Base-by-base conservation (phyloP, 2,888 invertebrate species). In the Venustoraphidia nigricollis region DNA sequence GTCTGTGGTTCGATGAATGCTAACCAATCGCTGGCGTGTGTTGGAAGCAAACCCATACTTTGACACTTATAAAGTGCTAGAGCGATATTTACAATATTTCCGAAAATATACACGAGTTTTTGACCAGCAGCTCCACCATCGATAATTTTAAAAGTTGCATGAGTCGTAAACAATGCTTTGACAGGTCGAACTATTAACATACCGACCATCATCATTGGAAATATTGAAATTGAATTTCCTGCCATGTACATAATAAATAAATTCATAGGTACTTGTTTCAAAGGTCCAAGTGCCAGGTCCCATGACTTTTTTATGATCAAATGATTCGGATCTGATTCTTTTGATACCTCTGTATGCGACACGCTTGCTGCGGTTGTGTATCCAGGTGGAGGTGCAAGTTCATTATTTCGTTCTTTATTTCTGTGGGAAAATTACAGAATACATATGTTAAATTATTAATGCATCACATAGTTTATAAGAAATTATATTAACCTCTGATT, bases 191-290 rank as follows among this genome's bases (percentile, higher is more conserved):
- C 86, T 58, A 97, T 84, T 70, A 98, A 77, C 98, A 99, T 98
- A 41, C 95, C 96, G 9, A 99, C 95, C 98, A 99, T 99, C 98
- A 99, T 98, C 44, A 99, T 98, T 0, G 98, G 98, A 60, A 99
- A 97, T 59, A 99, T 97, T 1, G 96, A 97, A 59, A 98, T 96
- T 0, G 96, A 94, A 66, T 93, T 96, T 13, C 97, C 97, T 47
- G 97, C 94, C 98, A 99, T 99, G 68, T 97, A 99, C 94, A 98
- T 96, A 51, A 99, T 93, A 65, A 98, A 94, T 52, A 98, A 72
- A 68, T 99, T 99, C 98, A 99, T 99, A 1, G 96, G 96, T 55
- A 90, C 90, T 71, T 91, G 95, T 66, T 96, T 96, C 36, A 97
- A 66, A 3, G 97, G 96, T 0, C 89, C 94, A 13, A 96, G 67